Conservation (phyloP, 2,113 vertebrate species). For the Microcebus jonahi region DNA sequence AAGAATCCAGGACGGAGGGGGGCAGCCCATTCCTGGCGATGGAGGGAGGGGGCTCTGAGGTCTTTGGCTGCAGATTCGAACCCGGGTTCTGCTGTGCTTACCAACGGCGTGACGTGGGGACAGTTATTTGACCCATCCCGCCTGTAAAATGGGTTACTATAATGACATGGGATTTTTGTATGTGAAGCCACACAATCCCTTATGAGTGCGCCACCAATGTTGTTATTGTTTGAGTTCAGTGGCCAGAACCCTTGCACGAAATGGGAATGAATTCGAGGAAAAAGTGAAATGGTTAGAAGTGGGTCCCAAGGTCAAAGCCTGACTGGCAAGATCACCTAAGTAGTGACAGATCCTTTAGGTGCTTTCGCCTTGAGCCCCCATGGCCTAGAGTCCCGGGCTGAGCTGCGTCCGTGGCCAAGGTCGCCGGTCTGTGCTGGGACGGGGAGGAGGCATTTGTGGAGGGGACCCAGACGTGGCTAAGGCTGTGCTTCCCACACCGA, state of each 20-base stretch:
- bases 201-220: not conserved
- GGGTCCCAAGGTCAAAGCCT: not conserved
- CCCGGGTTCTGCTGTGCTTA: not conserved
- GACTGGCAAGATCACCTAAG: not conserved
- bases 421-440: not conserved
- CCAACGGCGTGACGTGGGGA: not conserved
- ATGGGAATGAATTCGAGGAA: not conserved
- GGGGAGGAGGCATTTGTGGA: not conserved
- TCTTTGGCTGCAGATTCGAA: not conserved
- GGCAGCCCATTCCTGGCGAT: rapidly evolving
- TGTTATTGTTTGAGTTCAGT: not conserved
- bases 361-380: not conserved
- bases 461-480: not conserved
- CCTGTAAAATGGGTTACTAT: not conserved
- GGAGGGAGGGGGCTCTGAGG: not conserved
- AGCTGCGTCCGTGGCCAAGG: not conserved
- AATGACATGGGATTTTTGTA: not conserved
- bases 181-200: not conserved
- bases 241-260: not conserved
- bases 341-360: not conserved
- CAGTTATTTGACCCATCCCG: not conserved
- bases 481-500: not conserved
- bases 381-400: not conserved
- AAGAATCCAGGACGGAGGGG: rapidly evolving
- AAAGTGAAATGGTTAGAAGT: not conserved